Evolutionary conservation across 2,888 invertebrate genomes (phyloP).

Genomic region (Euspilapteryx auroguttella): DNA sequence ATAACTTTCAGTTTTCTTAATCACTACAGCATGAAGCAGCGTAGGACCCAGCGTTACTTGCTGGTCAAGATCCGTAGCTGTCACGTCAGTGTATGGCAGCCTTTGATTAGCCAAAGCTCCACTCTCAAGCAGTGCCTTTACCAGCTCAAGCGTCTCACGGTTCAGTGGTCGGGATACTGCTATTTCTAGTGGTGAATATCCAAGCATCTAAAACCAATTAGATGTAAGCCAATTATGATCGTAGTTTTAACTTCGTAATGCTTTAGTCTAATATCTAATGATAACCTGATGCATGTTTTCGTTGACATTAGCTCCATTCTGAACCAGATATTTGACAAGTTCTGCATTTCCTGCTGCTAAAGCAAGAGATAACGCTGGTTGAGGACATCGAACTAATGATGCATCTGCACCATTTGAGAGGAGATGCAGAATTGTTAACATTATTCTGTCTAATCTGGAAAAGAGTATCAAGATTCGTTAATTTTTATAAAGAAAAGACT

Average conservation of each 20-base stretch:
- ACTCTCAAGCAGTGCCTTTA: slow-evolving; percentile 21
- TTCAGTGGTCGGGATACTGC: slow-evolving; percentile 25
- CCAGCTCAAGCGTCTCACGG: slow-evolving; percentile 19
- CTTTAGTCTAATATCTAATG: not conserved
- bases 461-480: slow-evolving; percentile 8
- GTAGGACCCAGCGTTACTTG: slow-evolving; percentile 22
- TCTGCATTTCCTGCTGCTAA: slow-evolving; percentile 18
- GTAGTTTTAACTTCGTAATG: not conserved
- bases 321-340: slow-evolving; percentile 19
- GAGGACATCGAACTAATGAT: slow-evolving; percentile 25
- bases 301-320: slow-evolving; percentile 29
- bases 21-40: slow-evolving; percentile 29
- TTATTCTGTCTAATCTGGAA: slow-evolving; percentile 27
- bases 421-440: slow-evolving; percentile 24
- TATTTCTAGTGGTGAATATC: slow-evolving; percentile 27
- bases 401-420: slow-evolving; percentile 32
- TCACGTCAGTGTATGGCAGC: slow-evolving; percentile 10
- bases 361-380: slow-evolving; percentile 29
- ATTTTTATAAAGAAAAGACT: not conserved
- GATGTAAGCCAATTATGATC: not conserved
- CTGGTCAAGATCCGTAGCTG: too few relatives aligned
- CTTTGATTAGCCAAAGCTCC: slow-evolving; percentile 24
- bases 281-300: slow-evolving; percentile 11
- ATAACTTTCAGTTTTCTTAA: slow-evolving; percentile 17
- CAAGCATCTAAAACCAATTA: slow-evolving; percentile 15